Evolutionary conservation across 2,888 invertebrate genomes (phyloP).

Genomic region (Anoncus sp.): DNA sequence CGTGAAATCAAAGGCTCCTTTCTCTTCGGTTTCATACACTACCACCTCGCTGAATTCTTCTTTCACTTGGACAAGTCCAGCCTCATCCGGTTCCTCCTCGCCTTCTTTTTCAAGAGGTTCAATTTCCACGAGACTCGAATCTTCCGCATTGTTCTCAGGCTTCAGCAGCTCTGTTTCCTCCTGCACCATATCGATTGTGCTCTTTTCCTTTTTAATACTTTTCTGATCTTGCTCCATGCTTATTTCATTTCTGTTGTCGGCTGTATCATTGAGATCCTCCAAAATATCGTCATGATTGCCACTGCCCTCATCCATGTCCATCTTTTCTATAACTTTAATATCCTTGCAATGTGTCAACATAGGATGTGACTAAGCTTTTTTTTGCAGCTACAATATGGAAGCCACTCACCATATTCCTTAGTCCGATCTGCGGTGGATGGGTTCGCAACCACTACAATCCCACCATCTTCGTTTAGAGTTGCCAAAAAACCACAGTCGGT

Average conservation of each 20-base stretch:
- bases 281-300: slow-evolving; percentile 15
- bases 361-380: background rate
- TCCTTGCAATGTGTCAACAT: background rate
- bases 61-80: slow-evolving; percentile 74
- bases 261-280: slow-evolving; percentile 21
- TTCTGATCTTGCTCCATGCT: background rate
- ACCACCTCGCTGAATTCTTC: slow-evolving; percentile 76
- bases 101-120: slow-evolving; percentile 70
- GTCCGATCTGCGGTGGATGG: slow-evolving; percentile 75
- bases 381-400: background rate
- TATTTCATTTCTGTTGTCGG: slow-evolving; percentile 11
- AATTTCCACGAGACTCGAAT: slow-evolving; percentile 70
- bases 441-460: slow-evolving; percentile 77
- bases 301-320: slow-evolving; percentile 63
- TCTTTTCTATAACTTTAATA: slow-evolving; percentile 69
- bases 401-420: slow-evolving; percentile 76
- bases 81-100: slow-evolving; percentile 72
- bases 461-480: slow-evolving; percentile 74
- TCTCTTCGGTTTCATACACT: slow-evolving; percentile 45
- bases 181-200: slow-evolving; percentile 71
- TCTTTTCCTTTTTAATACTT: slow-evolving; percentile 61
- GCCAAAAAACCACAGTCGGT: slow-evolving; percentile 73
- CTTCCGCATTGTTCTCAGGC: slow-evolving; percentile 55
- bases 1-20: slow-evolving; percentile 4
- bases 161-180: slow-evolving; percentile 71